phyloP scores from a whole-genome alignment of 2,113 vertebrate species.

The Sander lucioperca region DNA sequence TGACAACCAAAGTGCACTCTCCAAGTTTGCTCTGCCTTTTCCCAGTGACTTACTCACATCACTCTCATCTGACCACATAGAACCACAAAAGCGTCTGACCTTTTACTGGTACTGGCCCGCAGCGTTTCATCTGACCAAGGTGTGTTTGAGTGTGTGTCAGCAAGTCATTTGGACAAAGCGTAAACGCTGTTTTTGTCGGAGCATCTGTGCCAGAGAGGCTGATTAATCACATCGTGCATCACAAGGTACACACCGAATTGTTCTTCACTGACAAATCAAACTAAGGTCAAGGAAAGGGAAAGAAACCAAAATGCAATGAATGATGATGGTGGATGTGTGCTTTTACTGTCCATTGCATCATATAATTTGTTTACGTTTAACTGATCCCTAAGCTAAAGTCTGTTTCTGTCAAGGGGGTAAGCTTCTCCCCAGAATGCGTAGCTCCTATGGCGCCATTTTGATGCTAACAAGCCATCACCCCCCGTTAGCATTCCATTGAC shows the following conservation, averaged over 20 bases:
- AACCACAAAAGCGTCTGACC: constrained; percentile 32
- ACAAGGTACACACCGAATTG: constrained; percentile 35
- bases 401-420: constrained; percentile 1
- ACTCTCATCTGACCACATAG: constrained; percentile 24
- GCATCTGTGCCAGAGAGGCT: neutral
- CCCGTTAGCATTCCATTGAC: too few relatives aligned
- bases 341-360: neutral
- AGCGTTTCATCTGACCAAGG: constrained; percentile 1
- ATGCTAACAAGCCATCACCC: too few relatives aligned
- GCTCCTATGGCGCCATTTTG: too few relatives aligned
- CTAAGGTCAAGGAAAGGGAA: constrained; percentile 7
- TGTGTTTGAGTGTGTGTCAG: constrained; percentile 21
- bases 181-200: constrained; percentile 29
- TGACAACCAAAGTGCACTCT: constrained; percentile 43
- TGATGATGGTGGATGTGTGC: neutral
- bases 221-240: constrained; percentile 50
- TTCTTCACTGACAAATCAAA: constrained; percentile 11
- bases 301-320: neutral
- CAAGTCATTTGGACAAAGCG: neutral
- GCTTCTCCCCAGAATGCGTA: too few relatives aligned
- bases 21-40: constrained; percentile 18
- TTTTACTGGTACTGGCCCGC: neutral
- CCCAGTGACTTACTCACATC: constrained; percentile 25
- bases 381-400: neutral
- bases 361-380: constrained; percentile 8